Percentiles rank a stretch among this genome's conserved stretches.
Evolutionary conservation across 2,888 invertebrate genomes (phyloP).

Genomic region (Tromatobia lineatoria): DNA sequence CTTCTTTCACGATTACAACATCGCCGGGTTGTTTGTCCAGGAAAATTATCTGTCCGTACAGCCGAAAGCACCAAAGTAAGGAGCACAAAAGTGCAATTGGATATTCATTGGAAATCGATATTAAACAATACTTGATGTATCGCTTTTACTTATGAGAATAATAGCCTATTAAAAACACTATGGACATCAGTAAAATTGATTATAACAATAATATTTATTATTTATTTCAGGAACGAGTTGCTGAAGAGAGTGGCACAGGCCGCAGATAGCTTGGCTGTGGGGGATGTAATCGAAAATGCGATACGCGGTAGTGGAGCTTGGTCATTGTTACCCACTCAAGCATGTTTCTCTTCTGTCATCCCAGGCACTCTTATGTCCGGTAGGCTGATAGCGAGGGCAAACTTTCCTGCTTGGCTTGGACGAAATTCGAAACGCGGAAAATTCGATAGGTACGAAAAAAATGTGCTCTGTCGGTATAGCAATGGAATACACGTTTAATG

Average conservation of each 20-base stretch:
- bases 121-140: no score
- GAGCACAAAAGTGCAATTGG: constrained; percentile 53
- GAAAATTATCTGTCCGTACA: constrained; percentile 96
- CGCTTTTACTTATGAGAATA: no score
- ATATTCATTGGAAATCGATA: not conserved
- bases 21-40: constrained; percentile 98
- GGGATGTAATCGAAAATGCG: constrained; percentile 93
- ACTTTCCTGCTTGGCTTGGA: constrained; percentile 98
- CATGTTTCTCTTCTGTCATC: constrained; percentile 95
- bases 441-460: constrained; percentile 89
- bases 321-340: constrained; percentile 95
- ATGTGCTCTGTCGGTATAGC: no score
- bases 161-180: no score
- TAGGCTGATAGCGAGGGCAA: constrained; percentile 91
- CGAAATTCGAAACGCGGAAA: constrained; percentile 96
- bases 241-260: constrained; percentile 91
- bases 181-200: no score
- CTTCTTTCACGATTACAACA: constrained; percentile 98
- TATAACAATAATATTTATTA: constrained; percentile 25
- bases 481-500: no score
- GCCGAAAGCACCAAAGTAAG: constrained; percentile 91
- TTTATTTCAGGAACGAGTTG: constrained; percentile 86
- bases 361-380: constrained; percentile 96
- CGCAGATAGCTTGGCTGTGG: constrained; percentile 94
- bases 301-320: constrained; percentile 94